These are phyloP conservation scores for Scaptomyza pallida DNA, from an alignment of 1,140 invertebrate genomes.

Conservation along the genomic window DNA sequence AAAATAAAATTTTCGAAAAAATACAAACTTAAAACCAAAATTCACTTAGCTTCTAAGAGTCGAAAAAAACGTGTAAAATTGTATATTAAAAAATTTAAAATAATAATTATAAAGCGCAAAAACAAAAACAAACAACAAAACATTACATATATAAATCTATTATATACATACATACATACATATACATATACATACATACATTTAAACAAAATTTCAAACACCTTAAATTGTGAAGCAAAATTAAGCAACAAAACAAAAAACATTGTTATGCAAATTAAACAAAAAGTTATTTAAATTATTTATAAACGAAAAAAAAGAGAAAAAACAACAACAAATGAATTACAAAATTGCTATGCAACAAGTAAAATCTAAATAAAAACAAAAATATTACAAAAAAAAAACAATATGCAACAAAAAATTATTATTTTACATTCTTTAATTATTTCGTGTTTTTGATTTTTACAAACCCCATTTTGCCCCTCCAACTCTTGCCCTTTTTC, in stretches of 20 bases:
- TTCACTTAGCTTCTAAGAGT: slow-evolving; percentile 57
- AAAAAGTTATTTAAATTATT: slow-evolving; percentile 70
- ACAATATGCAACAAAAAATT: slow-evolving; percentile 37
- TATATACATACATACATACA: slow-evolving; percentile 34
- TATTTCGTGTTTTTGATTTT: slow-evolving; percentile 63
- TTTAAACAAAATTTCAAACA: slow-evolving; percentile 45
- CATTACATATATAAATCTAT: slow-evolving; percentile 16
- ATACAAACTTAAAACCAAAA: slow-evolving; percentile 73
- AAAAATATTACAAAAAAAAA: slow-evolving; percentile 35
- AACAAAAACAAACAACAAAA: slow-evolving; percentile 35
- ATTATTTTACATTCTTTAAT: slow-evolving; percentile 69
- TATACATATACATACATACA: too few species aligned
- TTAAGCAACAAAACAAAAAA: slow-evolving; percentile 47
- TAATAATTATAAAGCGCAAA: slow-evolving; percentile 30
- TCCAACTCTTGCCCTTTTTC: too few species aligned
- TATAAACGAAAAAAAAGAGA: slow-evolving; percentile 28
- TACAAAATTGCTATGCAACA: slow-evolving; percentile 76
- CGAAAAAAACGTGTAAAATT: slow-evolving; percentile 63
- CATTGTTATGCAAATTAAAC: slow-evolving; percentile 70
- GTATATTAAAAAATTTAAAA: slow-evolving; percentile 56
- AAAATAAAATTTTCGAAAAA: slow-evolving; percentile 45
- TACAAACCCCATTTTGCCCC: slow-evolving; percentile 15
- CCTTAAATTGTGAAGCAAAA: slow-evolving; percentile 50
- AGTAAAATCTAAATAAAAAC: slow-evolving; percentile 45
- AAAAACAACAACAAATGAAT: slow-evolving; percentile 35